Conservation (phyloP, 2,888 invertebrate genomes). For the Dicranocentrus wangi region DNA sequence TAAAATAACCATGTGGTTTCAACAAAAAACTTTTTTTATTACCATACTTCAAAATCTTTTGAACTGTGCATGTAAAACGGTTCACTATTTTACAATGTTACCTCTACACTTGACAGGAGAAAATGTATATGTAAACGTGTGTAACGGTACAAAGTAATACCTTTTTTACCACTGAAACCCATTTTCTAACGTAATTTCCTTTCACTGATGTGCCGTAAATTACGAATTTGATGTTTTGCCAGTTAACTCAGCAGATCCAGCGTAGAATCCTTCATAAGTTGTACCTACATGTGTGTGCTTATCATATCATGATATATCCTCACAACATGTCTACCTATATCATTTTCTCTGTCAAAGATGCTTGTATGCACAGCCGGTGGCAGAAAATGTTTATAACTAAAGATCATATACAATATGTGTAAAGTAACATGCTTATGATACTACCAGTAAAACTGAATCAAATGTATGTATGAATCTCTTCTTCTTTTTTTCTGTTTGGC, state of each 20-base stretch:
- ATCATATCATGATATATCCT: not conserved
- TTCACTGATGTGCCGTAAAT: not conserved
- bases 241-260: not conserved
- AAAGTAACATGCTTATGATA: too few relatives aligned
- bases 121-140: not conserved
- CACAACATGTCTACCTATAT: not conserved
- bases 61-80: not conserved
- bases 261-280: too few relatives aligned
- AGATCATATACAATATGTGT: too few relatives aligned
- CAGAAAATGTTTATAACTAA: too few relatives aligned
- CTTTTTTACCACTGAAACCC: not conserved
- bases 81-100: not conserved
- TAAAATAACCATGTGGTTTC: not conserved
- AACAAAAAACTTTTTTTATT: not conserved
- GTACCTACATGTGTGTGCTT: too few relatives aligned
- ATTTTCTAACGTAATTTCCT: slow-evolving; percentile 1
- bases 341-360: slow-evolving; percentile 2
- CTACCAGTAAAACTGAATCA: too few relatives aligned
- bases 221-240: slow-evolving; percentile 9
- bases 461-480: slow-evolving; percentile 9
- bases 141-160: not conserved
- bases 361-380: not conserved
- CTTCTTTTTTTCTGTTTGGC: slow-evolving; percentile 32
- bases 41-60: not conserved
- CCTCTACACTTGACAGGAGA: not conserved